Conservation (phyloP, 2,797 vertebrate genomes). For the Pteropus rufus region DNA sequence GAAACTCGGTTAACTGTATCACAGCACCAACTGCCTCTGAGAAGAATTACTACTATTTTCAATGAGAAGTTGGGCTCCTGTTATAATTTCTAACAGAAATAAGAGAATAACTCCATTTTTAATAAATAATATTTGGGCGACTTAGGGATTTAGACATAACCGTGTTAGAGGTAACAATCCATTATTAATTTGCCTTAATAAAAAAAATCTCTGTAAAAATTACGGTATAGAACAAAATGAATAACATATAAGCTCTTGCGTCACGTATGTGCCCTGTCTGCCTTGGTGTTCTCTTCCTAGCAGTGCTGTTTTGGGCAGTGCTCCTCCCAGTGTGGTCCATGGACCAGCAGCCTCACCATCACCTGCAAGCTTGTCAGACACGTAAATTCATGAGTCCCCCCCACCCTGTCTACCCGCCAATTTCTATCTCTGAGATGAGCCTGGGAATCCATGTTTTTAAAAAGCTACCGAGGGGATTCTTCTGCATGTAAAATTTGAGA, state of each 20-base stretch:
- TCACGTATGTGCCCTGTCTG: neutral
- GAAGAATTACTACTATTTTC: neutral
- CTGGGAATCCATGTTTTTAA: neutral
- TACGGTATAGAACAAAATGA: neutral
- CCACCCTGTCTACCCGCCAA: neutral
- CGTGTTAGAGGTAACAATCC: neutral
- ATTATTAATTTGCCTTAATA: neutral
- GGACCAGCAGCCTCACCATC: too few species aligned
- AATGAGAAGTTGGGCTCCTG: neutral
- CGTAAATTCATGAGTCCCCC: neutral
- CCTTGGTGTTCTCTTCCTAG: neutral
- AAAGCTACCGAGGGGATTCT: neutral
- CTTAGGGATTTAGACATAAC: neutral
- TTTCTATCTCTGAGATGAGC: neutral
- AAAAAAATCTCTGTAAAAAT: neutral
- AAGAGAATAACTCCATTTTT: neutral
- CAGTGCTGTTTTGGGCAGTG: neutral
- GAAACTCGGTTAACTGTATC: neutral
- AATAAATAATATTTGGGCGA: neutral
- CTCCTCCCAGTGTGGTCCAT: too few species aligned
- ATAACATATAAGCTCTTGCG: neutral
- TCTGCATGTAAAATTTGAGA: neutral
- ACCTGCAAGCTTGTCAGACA: neutral
- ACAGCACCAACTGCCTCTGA: neutral
- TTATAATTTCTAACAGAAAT: neutral